These are phyloP conservation scores for Crocuta crocuta DNA, from an alignment of 2,113 vertebrate species.

Conservation along the genomic window DNA sequence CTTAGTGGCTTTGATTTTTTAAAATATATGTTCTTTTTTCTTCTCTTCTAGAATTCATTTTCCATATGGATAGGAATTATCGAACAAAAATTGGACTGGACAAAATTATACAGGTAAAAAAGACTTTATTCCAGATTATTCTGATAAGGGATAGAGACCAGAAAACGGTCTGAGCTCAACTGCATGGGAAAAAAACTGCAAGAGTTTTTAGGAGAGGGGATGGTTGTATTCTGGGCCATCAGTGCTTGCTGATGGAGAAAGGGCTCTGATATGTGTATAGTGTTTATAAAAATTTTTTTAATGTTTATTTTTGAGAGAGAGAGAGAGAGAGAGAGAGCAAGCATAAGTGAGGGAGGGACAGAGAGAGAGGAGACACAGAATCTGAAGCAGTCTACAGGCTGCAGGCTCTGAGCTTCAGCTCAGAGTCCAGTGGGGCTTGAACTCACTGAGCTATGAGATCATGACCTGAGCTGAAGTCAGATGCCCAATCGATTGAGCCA, in stretches of 20 bases:
- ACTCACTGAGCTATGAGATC: no score
- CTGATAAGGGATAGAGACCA: not conserved
- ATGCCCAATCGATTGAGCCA: no score
- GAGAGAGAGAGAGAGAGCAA: no score
- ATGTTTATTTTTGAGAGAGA: no score
- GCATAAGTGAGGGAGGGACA: no score
- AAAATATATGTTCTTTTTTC: not conserved
- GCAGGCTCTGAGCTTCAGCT: no score
- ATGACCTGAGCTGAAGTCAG: no score
- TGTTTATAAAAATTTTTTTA: not conserved
- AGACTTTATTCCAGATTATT: not conserved
- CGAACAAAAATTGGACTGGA: not conserved
- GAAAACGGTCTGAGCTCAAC: not conserved
- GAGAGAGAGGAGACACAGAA: no score
- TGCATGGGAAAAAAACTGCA: not conserved
- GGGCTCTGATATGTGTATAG: not conserved
- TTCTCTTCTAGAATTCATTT: not conserved
- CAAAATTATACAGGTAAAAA: not conserved
- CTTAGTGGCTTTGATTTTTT: not conserved
- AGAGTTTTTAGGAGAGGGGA: not conserved
- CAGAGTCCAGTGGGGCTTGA: no score
- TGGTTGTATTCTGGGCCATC: rapidly evolving
- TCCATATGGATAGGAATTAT: not conserved
- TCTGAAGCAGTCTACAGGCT: no score
- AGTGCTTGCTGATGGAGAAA: not conserved